These are phyloP conservation scores for Halichondria panicea DNA, from an alignment of 37 sponge, comb jelly and placozoan species.

Conservation along the genomic window DNA sequence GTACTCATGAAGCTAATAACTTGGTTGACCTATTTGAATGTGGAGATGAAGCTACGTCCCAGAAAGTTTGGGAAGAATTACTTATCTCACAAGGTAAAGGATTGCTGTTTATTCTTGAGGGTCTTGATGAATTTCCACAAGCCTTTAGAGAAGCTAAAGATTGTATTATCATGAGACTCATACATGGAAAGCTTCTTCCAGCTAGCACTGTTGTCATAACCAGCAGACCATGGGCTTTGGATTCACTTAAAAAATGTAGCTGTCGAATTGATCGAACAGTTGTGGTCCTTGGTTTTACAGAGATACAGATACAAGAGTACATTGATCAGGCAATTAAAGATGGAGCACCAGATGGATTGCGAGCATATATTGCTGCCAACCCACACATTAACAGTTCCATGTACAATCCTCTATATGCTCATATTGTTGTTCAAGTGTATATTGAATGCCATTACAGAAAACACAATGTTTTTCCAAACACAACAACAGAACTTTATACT, in stretches of 20 bases:
- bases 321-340: background rate
- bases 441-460: too few relatives aligned
- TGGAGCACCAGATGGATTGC: slow-evolving; percentile 2
- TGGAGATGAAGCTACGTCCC: background rate
- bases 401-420: slow-evolving; percentile 30
- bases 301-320: slow-evolving; percentile 2
- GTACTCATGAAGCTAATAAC: background rate
- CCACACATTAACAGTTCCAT: slow-evolving; percentile 10
- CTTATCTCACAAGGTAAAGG: background rate
- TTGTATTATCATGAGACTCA: slow-evolving; percentile 1
- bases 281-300: slow-evolving; percentile 33
- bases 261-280: slow-evolving; percentile 1
- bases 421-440: slow-evolving; percentile 19
- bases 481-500: too few relatives aligned
- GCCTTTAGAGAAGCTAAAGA: background rate
- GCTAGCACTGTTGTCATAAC: slow-evolving; percentile 14
- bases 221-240: slow-evolving; percentile 32
- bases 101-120: slow-evolving; percentile 26
- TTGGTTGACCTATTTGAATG: slow-evolving; percentile 5
- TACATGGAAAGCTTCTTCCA: slow-evolving; percentile 13
- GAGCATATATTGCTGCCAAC: background rate
- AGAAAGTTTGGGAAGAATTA: background rate
- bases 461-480: too few relatives aligned
- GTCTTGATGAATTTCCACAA: slow-evolving; percentile 37
- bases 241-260: background rate